phyloP scores from a whole-genome alignment of 2,888 invertebrate genomes.

The Scelioninae gen. 2 region DNA sequence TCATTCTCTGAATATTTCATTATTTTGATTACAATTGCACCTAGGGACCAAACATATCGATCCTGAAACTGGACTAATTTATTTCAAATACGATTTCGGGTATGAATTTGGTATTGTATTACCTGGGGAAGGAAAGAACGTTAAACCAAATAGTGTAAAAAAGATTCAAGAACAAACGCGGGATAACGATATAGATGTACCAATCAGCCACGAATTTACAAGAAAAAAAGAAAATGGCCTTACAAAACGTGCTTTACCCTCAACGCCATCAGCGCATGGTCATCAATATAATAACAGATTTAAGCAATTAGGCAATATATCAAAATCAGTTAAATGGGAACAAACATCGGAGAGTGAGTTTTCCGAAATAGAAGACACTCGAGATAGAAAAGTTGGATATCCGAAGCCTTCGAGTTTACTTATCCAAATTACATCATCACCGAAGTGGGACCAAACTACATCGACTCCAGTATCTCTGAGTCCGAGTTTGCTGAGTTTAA shows the following conservation, averaged over 20 bases:
- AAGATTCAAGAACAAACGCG: slow-evolving; percentile 77
- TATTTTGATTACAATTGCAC: slow-evolving; percentile 34
- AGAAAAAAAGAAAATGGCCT: slow-evolving; percentile 72
- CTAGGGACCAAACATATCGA: slow-evolving; percentile 86
- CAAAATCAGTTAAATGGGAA: slow-evolving; percentile 79
- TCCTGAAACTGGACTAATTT: slow-evolving; percentile 85
- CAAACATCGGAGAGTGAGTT: slow-evolving; percentile 80
- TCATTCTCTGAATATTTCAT: slow-evolving; percentile 14
- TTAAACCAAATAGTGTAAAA: slow-evolving; percentile 72
- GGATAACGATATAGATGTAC: slow-evolving; percentile 80
- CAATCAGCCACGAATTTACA: slow-evolving; percentile 81
- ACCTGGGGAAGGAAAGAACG: slow-evolving; percentile 80
- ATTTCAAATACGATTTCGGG: slow-evolving; percentile 89
- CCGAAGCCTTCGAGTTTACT: slow-evolving; percentile 67
- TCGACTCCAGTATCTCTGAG: slow-evolving; percentile 79
- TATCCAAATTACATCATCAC: slow-evolving; percentile 71
- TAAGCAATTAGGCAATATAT: slow-evolving; percentile 44
- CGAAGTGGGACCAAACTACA: slow-evolving; percentile 75
- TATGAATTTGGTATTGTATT: slow-evolving; percentile 86
- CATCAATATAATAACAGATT: slow-evolving; percentile 54
- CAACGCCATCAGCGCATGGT: slow-evolving; percentile 53
- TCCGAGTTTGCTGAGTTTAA: slow-evolving; percentile 79
- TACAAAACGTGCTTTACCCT: slow-evolving; percentile 62
- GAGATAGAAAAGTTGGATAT: slow-evolving; percentile 73
- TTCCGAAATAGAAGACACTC: slow-evolving; percentile 78